Evolutionary conservation across 2,113 vertebrate genomes (phyloP), one percentile per base, ranked within the genome.

Genomic region (Origma solitaria): DNA sequence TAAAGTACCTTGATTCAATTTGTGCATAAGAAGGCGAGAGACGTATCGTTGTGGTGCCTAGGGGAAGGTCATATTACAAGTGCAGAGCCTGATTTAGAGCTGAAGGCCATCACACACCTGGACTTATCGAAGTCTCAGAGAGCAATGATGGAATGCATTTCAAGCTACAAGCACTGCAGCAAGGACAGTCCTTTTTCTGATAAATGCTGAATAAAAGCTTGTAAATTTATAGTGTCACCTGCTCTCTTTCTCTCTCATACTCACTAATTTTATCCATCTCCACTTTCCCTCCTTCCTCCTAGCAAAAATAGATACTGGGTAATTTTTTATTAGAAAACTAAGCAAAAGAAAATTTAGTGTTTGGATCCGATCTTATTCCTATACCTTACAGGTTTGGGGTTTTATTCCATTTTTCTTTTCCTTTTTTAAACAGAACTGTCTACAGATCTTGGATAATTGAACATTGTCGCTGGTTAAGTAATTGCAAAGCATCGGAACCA

Each of bases 21-120:
- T 94, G 47, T 72, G 8, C 3, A 2, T 30, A 54, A 22, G 45
- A 87, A 95, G 38, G 58, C 57, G 78, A 47, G 62, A 88, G 40
- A 27, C 8, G 12, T 77, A 51, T 72, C 70, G 20, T 17, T 71
- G 49, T 30, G 60, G 15, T 68, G 68, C 89, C 83, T 53, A 42
- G 20, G 90, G 96, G 92, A 97, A 97, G 90, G 90, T 96, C 80
- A n/a, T 42, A 38, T 37, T 78, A 71, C 72, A 96, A 91, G 76
- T 82, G 47, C 70, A 82, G 56, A 91, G 65, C 35, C 78, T 97
- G 83, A 94, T 54, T 95, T 94, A 90, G 42, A 88, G 54, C 78
- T 76, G 45, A 95, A 94, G 73, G 61, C 69, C 65, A n/a, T 91
- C 69, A 82, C 95, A 93, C 58, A 96, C 95, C 83, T 92, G 86